Base-by-base conservation (phyloP, 1,140 invertebrate species). In the Cryptotermes secundus region DNA sequence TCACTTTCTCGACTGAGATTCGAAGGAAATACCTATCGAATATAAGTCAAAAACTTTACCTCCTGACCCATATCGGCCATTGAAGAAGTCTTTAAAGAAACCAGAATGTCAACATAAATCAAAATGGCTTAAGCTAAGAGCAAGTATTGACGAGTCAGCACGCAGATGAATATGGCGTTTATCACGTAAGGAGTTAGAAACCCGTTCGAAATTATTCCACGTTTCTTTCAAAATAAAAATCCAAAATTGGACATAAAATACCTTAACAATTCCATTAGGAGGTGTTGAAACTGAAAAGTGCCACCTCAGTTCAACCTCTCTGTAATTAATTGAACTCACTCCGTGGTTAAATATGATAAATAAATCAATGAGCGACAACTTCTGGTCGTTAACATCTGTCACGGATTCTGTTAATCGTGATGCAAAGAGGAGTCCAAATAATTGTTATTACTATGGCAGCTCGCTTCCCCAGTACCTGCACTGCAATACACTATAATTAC, bases 361-460 rank as follows among this genome's bases (percentile, higher is more conserved):
- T 72, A 72, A 72, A 72, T 72, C 59, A 72, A 72, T 72, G 26
- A 72, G 31, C 59, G 59, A 72, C 59, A 72, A 10, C 59, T 72
- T 4, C 26, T 19, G 59, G 26, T 16, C 1, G 59, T 72, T 31
- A 59, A 7, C 6, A 72, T 72, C 59, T 31, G n/a, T 31, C 59
- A 72, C 59, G 59, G 59, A 72, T 31, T 31, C 26, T 72, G 59
- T 72, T 72, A 31, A 72, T 72, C 59, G 59, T 72, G 59, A 72
- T 72, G 26, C n/a, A 31, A 72, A 72, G 26, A 3, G 9, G n/a
- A 4, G 26, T 14, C 7, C 59, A 72, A 49, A 72, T 72, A 72
- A 31, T 26, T 72, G 59, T 72, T 72, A 72, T 72, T 72, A 31
- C 26, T 1, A 7, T 72, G 26, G 22, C 53, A 59, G 22, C 19